Evolutionary conservation across 2,113 vertebrate species (phyloP).

Genomic region (Neolamprologus variostigma): DNA sequence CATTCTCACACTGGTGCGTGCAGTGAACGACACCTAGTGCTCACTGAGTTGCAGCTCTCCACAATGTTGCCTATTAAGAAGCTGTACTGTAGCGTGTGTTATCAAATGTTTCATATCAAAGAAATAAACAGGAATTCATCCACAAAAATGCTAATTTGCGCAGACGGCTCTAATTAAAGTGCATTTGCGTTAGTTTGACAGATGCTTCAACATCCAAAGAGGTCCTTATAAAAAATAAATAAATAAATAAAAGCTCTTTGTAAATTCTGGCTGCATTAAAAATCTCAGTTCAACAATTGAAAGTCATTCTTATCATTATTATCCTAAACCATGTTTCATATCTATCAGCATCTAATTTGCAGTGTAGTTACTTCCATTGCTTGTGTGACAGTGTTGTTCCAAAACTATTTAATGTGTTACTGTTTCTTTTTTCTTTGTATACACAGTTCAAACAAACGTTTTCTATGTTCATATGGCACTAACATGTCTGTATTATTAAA

Average conservation of each 20-base stretch:
- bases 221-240: background rate
- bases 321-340: background rate
- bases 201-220: background rate
- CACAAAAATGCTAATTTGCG: background rate
- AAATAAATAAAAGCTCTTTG: background rate
- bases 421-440: background rate
- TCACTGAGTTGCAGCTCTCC: background rate
- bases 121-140: background rate
- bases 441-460: background rate
- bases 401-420: background rate
- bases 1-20: background rate
- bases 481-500: slow-evolving; percentile 21
- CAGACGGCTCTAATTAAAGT: no score
- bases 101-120: background rate
- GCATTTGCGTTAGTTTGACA: background rate
- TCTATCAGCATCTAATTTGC: background rate
- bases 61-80: background rate
- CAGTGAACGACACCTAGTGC: slow-evolving; percentile 12
- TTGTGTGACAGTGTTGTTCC: background rate
- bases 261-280: background rate
- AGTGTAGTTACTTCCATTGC: background rate
- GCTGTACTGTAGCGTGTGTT: background rate
- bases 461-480: slow-evolving; percentile 2
- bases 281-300: background rate
- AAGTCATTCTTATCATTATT: background rate